Percentiles rank a stretch among this genome's conserved stretches.
phyloP scores from a whole-genome alignment of 2,113 vertebrate species.

The Odontophorus gujanensis region DNA sequence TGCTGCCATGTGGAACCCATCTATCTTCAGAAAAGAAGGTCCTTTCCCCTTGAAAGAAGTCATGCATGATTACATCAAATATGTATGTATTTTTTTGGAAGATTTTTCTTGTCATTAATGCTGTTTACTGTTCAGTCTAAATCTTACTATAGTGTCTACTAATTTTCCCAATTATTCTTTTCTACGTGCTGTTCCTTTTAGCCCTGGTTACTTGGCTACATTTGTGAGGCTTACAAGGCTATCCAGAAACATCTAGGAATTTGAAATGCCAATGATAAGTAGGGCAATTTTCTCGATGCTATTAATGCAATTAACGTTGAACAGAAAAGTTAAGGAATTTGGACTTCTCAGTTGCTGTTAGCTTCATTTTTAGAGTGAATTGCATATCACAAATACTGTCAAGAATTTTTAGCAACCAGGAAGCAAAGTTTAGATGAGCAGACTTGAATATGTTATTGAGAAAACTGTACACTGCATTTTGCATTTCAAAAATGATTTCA shows the following conservation, averaged over 20 bases:
- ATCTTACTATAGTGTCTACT: not conserved
- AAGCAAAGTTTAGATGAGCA: not conserved
- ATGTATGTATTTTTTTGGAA: constrained; percentile 77
- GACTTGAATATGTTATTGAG: not conserved
- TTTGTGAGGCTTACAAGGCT: not conserved
- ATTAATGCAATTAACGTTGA: not conserved
- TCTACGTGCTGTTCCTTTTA: not conserved
- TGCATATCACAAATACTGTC: not conserved
- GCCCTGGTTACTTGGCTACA: not conserved
- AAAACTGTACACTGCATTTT: not conserved
- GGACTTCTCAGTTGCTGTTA: not conserved
- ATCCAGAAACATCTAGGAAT: not conserved
- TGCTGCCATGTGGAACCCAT: constrained; percentile 97
- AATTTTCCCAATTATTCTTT: not conserved
- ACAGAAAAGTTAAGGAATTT: not conserved
- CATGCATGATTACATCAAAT: constrained; percentile 92
- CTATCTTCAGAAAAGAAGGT: constrained; percentile 88
- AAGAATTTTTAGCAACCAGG: not conserved
- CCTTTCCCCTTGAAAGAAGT: constrained; percentile 85
- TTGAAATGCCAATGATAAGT: not conserved
- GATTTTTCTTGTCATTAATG: not conserved
- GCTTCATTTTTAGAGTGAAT: not conserved
- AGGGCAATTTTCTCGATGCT: not conserved
- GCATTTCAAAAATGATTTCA: not conserved
- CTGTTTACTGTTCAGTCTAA: not conserved